Base-by-base conservation (phyloP, 2,888 invertebrate species). In the Steromphala cineraria region DNA sequence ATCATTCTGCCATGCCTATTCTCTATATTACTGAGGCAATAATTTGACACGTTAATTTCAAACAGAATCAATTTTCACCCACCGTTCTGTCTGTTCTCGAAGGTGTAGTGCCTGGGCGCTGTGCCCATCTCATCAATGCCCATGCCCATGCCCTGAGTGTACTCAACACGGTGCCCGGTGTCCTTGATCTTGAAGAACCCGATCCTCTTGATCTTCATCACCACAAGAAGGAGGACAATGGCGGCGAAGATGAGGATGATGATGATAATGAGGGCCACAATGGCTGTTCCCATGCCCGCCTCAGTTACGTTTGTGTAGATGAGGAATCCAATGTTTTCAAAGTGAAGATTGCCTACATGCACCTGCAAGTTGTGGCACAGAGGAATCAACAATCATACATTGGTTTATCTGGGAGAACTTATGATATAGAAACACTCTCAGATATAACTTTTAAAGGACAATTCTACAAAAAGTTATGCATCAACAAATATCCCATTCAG, bases 171-270 rank as follows among this genome's bases (percentile, higher is more conserved):
- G 31, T 62, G 67, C 19, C 24, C 24, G 17, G 56, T 62, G 52
- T 75, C 79, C 5, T 31, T 13, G 56, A 62, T 79, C 53, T 83
- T 85, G 84, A 87, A 90, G 24, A 87, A 87, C 0, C 88, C 86
- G 55, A 88, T 83, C 13, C 84, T 82, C 36, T 85, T 84, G 40
- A 82, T 81, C 86, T 88, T 90, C 89, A 90, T 87, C n/a, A 88
- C 79, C 0, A 89, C 7, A 0, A 90, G 5, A 8, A 91, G 81
- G 7, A 87, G 31, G 17, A 88, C 56, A 13, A 89, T 81, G 3
- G 87, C 79, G 0, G 88, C 28, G 36, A 89, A 21, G n/a, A 91
- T 80, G 4, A 90, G 67, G 4, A 85, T 77, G 10, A 90, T 19
- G 13, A 89, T 85, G 2, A 87, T 82, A 24, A 87, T 81, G 1